These are phyloP conservation scores for Phanerotoma sp. DNA, from an alignment of 2,888 invertebrate genomes.

Conservation along the genomic window DNA sequence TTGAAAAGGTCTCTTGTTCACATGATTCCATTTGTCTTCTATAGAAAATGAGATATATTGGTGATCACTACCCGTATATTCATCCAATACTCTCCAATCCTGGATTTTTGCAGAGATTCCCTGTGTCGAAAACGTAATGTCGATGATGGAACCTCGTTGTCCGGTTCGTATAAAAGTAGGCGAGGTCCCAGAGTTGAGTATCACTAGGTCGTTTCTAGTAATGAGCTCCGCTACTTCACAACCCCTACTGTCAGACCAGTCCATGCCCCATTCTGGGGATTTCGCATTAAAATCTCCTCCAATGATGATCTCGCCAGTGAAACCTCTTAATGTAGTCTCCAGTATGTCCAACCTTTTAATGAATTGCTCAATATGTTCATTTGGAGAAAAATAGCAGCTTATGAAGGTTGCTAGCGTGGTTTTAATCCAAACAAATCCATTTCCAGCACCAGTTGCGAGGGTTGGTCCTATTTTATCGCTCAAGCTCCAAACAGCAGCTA, in stretches of 20 bases:
- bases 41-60: slow-evolving; percentile 23
- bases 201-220: too few species aligned
- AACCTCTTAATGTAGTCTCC: neutral
- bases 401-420: neutral
- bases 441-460: neutral
- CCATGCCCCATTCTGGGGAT: too few species aligned
- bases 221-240: slow-evolving; percentile 32
- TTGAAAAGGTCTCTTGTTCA: neutral
- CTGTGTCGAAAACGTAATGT: slow-evolving; percentile 24
- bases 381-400: neutral
- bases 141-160: slow-evolving; percentile 17
- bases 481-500: neutral
- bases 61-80: too few species aligned
- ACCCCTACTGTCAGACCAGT: slow-evolving; percentile 27
- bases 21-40: neutral
- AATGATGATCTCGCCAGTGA: slow-evolving; percentile 12
- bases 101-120: neutral
- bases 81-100: slow-evolving; percentile 27
- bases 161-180: slow-evolving; percentile 24
- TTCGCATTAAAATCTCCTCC: too few species aligned
- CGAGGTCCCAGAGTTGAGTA: too few species aligned
- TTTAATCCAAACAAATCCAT: neutral
- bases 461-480: neutral
- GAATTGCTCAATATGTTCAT: neutral
- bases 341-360: neutral